Percentiles rank a stretch among this genome's conserved stretches.
Conservation (phyloP, 2,888 invertebrate genomes). For the Drosophila aldrichi region DNA sequence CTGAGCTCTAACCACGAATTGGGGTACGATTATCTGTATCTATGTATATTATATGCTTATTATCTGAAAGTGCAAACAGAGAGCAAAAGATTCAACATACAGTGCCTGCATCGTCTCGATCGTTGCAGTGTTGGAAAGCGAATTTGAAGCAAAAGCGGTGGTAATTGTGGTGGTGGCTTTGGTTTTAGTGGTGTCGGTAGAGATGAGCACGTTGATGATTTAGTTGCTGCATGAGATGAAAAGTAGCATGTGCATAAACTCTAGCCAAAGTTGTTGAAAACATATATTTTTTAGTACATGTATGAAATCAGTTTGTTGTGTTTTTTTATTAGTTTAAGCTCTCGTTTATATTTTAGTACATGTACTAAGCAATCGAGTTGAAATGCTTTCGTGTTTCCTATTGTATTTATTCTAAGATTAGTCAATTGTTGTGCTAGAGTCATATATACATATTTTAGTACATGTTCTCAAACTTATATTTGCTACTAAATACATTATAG, state of each 20-base stretch:
- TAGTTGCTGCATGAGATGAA: conserved; percentile 53
- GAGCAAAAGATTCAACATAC: conserved; percentile 55
- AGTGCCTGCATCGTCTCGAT: conserved; percentile 48
- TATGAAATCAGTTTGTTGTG: neutral
- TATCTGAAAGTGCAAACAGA: conserved; percentile 73
- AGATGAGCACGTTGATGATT: conserved; percentile 25
- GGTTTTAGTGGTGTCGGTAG: conserved; percentile 7
- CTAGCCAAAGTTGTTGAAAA: neutral
- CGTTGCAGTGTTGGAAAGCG: conserved; percentile 15
- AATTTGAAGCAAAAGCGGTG: conserved; percentile 46
- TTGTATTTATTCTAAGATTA: neutral
- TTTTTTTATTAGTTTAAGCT: neutral
- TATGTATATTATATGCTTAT: conserved; percentile 69
- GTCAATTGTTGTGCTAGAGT: neutral
- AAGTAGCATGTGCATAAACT: conserved; percentile 28
- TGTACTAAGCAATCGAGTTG: neutral
- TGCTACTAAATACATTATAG: too few species aligned
- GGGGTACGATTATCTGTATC: conserved; percentile 47
- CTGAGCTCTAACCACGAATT: conserved; percentile 45
- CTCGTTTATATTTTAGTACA: conserved; percentile 6
- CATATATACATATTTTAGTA: neutral
- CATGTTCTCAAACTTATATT: neutral
- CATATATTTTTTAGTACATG: conserved; percentile 5
- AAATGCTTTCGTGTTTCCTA: neutral
- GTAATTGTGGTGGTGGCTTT: conserved; percentile 1